Base-by-base conservation (phyloP, 2,888 invertebrate genomes). In the Callyntrura guangdongensis region DNA sequence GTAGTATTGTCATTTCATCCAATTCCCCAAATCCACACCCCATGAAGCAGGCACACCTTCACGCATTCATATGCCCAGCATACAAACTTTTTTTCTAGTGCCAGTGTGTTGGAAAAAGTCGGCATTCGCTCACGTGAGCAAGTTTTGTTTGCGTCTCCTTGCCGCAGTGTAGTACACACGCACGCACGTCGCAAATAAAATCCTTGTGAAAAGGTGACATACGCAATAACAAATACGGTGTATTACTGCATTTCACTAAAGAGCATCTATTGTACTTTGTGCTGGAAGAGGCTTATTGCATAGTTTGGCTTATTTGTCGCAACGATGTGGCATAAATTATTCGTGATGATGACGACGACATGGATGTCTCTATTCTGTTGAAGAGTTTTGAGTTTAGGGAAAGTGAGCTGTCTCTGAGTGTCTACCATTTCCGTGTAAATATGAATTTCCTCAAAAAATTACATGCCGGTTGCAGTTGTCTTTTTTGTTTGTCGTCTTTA, bases 1-100 rank as follows among this genome's bases (percentile, higher is more conserved):
- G 77, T 53, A 49, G 53, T 53, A 77, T 12, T 22, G 53, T 77
- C 86, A 86, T 86, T 79, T 86, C 67, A 79, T 67, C 86, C 77
- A 79, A 86, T 86, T 49, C 79, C 79, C 86, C 61, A 86, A 86
- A 86, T 79, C 86, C 86, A 79, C 79, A 86, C 79, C 79, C 67
- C 79, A 86, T 79, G 64, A 74, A 86, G 45, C 86, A 74, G 74
- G 45, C 47, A 84, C 22, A 45, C 53, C 49, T n/a, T n/a, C 77
- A 17, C 49, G 56, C 77, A 74, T 74, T 47, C 74, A 74, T 85
- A 36, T 81, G 61, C 11, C 22, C 4, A 4, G 14, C 67, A 20
- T 67, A 83, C 64, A 83, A 69, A 25, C 14, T 5, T 67, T 84
- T 53, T 64, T 11, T 56, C 56, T n/a, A 56, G 56, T 36, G 36